Evolutionary conservation across 2,113 vertebrate species (phyloP), one percentile per base, ranked within the genome.

Genomic region (Martes martes): DNA sequence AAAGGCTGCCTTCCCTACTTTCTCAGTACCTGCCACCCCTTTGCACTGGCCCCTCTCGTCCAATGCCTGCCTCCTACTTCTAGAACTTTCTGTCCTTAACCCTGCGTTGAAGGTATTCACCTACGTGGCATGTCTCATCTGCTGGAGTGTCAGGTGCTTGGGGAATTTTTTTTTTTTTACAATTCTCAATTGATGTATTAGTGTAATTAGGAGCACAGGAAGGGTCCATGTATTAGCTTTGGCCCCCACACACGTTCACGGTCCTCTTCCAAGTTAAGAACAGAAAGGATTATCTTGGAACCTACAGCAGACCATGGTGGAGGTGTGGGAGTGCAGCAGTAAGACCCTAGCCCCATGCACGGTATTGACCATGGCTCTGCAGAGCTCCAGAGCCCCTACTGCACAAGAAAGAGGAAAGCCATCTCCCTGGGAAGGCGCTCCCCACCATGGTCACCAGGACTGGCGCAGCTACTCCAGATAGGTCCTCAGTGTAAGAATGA

Each of bases 41-140:
- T 21, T 33, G 33, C 47, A 45, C 45, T 45, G 47, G 23, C 5
- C 14, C 10, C 6, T 2, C 19, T 71, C 9, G 16, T 33, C 4
- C 39, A 52, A 7, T 61, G n/a, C n/a, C n/a, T 36, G 4, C 28
- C 42, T 42, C 23, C 52, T 45, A 18, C 55, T 39, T 50, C 39
- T 59, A 26, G 33, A 61, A 67, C 19, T 39, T 84, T 11, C 71
- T n/a, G 2, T 33, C 50, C 23, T 88, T 36, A 80, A 23, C 50
- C 45, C n/a, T 15, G 16, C 28, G n/a, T 28, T 65, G 45, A 74
- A 63, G 6, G 3, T 88, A 7, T 7, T 81, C 42, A 39, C 31
- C 15, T 39, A 0, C 9, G 4, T 14, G 23, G 31, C 6, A 0
- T 39, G 50, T 39, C 80, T 80, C 5, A 1, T 31, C n/a, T 71